These are phyloP conservation scores for Cinara cedri DNA, from an alignment of 2,888 invertebrate species.

Conservation along the genomic window DNA sequence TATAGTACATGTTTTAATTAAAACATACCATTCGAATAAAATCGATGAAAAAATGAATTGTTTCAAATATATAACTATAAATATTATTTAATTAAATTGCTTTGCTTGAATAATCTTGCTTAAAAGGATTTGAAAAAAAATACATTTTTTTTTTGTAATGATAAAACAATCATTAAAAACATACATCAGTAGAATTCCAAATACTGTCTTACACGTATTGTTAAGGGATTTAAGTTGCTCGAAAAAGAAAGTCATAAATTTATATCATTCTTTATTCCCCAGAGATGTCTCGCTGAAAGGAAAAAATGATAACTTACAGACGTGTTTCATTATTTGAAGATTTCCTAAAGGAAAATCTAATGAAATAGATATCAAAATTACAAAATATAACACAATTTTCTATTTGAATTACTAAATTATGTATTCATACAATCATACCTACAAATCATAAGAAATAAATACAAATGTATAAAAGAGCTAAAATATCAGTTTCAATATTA, in stretches of 20 bases:
- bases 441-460: neutral
- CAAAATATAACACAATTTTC: slow-evolving; percentile 2
- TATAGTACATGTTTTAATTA: slow-evolving; percentile 13
- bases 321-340: slow-evolving; percentile 30
- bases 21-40: slow-evolving; percentile 25
- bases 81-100: slow-evolving; percentile 16
- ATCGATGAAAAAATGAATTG: slow-evolving; percentile 13
- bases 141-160: neutral
- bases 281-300: slow-evolving; percentile 22
- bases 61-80: slow-evolving; percentile 8
- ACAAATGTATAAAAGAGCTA: neutral
- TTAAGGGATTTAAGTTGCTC: slow-evolving; percentile 39
- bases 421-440: neutral
- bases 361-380: slow-evolving; percentile 13
- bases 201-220: slow-evolving; percentile 24
- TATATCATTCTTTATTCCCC: slow-evolving; percentile 45
- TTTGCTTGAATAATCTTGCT: slow-evolving; percentile 1
- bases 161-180: slow-evolving; percentile 23
- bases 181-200: slow-evolving; percentile 23
- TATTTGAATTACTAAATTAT: neutral
- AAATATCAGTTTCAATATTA: neutral
- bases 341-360: slow-evolving; percentile 27
- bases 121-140: slow-evolving; percentile 1
- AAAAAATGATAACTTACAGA: slow-evolving; percentile 42
- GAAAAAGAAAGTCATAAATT: slow-evolving; percentile 45